Evolutionary conservation across 35 echinoderm and acorn worm species (phyloP).

Genomic region (Heliocidaris tuberculata): DNA sequence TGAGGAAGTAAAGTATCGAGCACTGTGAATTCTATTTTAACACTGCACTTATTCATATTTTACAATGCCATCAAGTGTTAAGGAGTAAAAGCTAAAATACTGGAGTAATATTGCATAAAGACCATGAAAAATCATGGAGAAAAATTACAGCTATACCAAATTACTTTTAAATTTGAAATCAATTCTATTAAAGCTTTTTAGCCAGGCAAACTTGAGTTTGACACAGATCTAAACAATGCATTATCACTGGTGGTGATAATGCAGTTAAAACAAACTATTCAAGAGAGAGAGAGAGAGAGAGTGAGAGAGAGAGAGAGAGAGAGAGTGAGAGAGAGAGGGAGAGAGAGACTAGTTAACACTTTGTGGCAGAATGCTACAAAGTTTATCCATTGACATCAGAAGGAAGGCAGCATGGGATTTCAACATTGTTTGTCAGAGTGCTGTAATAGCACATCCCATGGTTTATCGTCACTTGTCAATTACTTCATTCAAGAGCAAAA

Average conservation of each 20-base stretch:
- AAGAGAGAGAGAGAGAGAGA: too few relatives aligned
- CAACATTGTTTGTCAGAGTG: slow-evolving; percentile 58
- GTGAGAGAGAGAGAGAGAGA: too few relatives aligned
- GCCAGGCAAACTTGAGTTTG: too few relatives aligned
- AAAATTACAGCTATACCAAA: too few relatives aligned
- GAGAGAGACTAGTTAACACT: not conserved
- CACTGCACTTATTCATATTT: not conserved
- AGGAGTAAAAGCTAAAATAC: too few relatives aligned
- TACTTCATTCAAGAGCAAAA: not conserved
- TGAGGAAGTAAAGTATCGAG: not conserved
- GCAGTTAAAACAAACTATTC: not conserved
- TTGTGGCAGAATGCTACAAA: not conserved
- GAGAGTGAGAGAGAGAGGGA: not conserved
- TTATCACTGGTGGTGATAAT: not conserved
- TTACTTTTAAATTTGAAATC: too few relatives aligned
- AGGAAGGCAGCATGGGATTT: slow-evolving; percentile 81
- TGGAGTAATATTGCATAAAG: too few relatives aligned
- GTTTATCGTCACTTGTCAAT: slow-evolving; percentile 52
- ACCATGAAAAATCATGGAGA: too few relatives aligned
- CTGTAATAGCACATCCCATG: slow-evolving; percentile 61
- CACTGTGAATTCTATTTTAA: too few relatives aligned
- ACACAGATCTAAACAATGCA: not conserved
- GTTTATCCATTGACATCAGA: slow-evolving; percentile 36
- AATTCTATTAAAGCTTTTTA: too few relatives aligned
- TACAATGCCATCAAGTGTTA: not conserved